Conservation (phyloP, 1,140 invertebrate species). For the Neuroterus valhalla region DNA sequence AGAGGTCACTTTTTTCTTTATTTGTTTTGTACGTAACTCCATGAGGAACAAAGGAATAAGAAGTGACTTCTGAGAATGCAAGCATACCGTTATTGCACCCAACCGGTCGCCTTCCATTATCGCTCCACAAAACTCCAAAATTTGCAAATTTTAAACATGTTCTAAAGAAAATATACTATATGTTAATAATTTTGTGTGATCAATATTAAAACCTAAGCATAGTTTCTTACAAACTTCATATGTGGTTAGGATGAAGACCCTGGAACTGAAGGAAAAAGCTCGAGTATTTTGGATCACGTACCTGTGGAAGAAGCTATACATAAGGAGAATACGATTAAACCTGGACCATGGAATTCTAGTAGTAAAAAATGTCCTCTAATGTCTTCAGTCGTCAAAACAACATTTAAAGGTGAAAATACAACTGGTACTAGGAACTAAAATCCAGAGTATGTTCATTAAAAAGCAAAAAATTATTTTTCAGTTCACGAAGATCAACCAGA, state of each 20-base stretch:
- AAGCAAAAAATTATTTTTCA: conserved; percentile 56
- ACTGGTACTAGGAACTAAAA: conserved; percentile 28
- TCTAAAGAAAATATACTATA: no score
- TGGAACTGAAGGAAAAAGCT: conserved; percentile 57
- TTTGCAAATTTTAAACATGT: no score
- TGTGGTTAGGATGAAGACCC: conserved; percentile 59
- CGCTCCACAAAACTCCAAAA: no score
- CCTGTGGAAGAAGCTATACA: conserved; percentile 76
- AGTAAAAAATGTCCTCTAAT: conserved; percentile 66
- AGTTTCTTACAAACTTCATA: neutral
- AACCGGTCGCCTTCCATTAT: no score
- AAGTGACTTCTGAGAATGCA: no score
- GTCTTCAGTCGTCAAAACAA: conserved; percentile 57
- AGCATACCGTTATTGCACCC: no score
- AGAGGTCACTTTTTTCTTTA: no score
- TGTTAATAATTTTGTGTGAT: no score
- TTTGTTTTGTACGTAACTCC: no score
- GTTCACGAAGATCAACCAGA: conserved; percentile 79
- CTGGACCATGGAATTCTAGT: conserved; percentile 79
- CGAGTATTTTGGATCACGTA: conserved; percentile 76
- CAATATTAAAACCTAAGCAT: neutral
- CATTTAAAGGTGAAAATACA: conserved; percentile 69
- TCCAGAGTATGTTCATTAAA: conserved; percentile 17
- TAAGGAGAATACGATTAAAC: conserved; percentile 79
- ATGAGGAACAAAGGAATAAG: no score